A percentile compares a stretch with the other conserved stretches of the same genome.
Conservation (phyloP, 2,888 invertebrate species). For the Drosophila nigritarsus region DNA sequence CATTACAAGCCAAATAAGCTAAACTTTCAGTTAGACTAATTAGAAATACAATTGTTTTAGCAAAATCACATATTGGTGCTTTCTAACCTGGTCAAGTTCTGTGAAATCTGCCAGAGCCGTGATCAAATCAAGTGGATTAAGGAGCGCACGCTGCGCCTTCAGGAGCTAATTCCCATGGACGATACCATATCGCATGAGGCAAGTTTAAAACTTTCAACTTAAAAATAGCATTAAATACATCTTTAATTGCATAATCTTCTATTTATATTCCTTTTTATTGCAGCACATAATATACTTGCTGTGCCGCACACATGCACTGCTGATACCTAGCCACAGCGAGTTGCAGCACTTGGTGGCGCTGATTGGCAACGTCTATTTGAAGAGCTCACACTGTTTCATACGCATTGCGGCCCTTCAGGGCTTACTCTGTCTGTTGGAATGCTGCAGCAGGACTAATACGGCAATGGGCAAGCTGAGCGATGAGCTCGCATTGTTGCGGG, state of each 20-base stretch:
- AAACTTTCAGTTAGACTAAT: constrained; percentile 39
- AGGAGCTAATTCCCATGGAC: constrained; percentile 89
- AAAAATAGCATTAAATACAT: not conserved
- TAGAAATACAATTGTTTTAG: constrained; percentile 61
- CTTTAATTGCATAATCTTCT: constrained; percentile 10
- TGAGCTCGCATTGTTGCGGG: constrained; percentile 84
- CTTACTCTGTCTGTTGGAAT: constrained; percentile 84
- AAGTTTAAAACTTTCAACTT: constrained; percentile 6
- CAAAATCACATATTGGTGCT: constrained; percentile 87
- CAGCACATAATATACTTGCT: constrained; percentile 85
- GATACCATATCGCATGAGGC: constrained; percentile 91
- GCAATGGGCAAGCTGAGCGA: constrained; percentile 85
- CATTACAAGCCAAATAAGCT: constrained; percentile 46
- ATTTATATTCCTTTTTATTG: constrained; percentile 16
- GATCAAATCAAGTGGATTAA: constrained; percentile 93
- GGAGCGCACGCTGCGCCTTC: constrained; percentile 88
- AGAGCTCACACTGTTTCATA: constrained; percentile 85
- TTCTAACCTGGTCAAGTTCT: constrained; percentile 89
- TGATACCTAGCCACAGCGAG: constrained; percentile 84
- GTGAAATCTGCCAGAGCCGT: constrained; percentile 91
- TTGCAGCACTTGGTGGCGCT: constrained; percentile 83
- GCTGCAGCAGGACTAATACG: constrained; percentile 84
- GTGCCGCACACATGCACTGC: constrained; percentile 84
- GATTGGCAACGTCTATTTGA: constrained; percentile 84
- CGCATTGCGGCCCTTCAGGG: constrained; percentile 84